phyloP scores from a whole-genome alignment of 1,140 invertebrate species.

The Drepana arcuata region DNA sequence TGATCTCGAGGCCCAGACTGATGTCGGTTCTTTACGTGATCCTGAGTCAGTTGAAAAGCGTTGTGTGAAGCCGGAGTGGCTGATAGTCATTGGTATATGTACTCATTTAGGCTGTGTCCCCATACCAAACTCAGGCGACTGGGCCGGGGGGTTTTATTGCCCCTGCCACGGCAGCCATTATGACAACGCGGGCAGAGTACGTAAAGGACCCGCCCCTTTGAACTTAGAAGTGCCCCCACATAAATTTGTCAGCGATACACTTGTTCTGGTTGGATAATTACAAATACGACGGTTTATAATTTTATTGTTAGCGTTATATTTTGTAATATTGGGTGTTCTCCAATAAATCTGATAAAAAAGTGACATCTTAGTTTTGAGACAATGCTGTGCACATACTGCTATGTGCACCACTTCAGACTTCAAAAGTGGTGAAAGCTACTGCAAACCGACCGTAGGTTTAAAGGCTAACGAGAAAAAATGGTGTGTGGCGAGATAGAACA shows the following conservation, averaged over 20 bases:
- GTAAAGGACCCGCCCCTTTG: conserved; percentile 89
- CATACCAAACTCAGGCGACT: conserved; percentile 84
- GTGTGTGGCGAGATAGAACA: too few species aligned
- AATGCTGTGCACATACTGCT: too few species aligned
- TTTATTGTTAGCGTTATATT: too few species aligned
- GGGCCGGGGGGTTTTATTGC: conserved; percentile 86
- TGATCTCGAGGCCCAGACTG: conserved; percentile 74
- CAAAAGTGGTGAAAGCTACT: too few species aligned
- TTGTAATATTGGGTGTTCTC: too few species aligned
- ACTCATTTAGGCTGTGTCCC: conserved; percentile 93
- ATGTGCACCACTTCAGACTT: too few species aligned
- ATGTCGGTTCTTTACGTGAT: conserved; percentile 79
- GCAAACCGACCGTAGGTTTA: too few species aligned
- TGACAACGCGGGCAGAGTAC: conserved; percentile 86
- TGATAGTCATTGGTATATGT: conserved; percentile 88
- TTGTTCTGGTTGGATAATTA: conserved; percentile 39
- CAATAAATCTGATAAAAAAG: too few species aligned
- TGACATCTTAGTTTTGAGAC: too few species aligned
- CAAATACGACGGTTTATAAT: too few species aligned
- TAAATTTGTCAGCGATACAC: conserved; percentile 42
- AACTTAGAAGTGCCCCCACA: conserved; percentile 88
- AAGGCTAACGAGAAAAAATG: too few species aligned
- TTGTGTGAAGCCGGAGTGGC: conserved; percentile 79
- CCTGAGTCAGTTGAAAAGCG: conserved; percentile 82
- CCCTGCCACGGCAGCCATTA: conserved; percentile 95